phyloP scores from a whole-genome alignment of 2,797 vertebrate genomes.

The Telmatherina bonti region DNA sequence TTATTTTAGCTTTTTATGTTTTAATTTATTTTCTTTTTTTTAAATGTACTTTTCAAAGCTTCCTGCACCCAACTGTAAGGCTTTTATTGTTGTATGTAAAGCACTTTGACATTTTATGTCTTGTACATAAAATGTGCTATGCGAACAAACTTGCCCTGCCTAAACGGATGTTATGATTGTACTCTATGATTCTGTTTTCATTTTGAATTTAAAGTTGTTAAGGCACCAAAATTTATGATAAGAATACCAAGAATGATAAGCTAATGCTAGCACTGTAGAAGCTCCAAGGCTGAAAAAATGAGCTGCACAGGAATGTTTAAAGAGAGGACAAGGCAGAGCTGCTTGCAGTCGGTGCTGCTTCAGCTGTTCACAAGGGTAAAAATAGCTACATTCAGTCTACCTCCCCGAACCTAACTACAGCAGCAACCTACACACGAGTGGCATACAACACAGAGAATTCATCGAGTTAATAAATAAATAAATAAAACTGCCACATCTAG shows the following conservation, averaged over 20 bases:
- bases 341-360: slow-evolving; percentile 46
- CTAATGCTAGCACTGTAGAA: slow-evolving; percentile 33
- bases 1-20: too few relatives aligned
- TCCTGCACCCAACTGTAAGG: too few relatives aligned
- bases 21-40: too few relatives aligned
- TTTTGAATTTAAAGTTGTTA: slow-evolving; percentile 3
- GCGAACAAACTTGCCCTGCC: too few relatives aligned
- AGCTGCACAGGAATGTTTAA: slow-evolving; percentile 44
- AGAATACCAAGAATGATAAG: slow-evolving; percentile 31
- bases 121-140: too few relatives aligned
- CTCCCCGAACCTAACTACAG: slow-evolving; percentile 26
- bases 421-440: slow-evolving; percentile 24
- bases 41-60: too few relatives aligned
- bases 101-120: too few relatives aligned
- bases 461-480: slow-evolving; percentile 13
- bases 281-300: slow-evolving; percentile 16
- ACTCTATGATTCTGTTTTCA: slow-evolving; percentile 10
- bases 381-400: slow-evolving; percentile 58
- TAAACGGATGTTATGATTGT: not conserved
- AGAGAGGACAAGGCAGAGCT: slow-evolving; percentile 31
- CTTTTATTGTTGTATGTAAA: too few relatives aligned
- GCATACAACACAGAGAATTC: slow-evolving; percentile 23
- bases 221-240: slow-evolving; percentile 11
- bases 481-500: slow-evolving; percentile 9
- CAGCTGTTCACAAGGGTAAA: slow-evolving; percentile 75